Evolutionary conservation across 2,113 vertebrate genomes (phyloP), one percentile per base, ranked within the genome.

Genomic region (Protomyctophum bolini): DNA sequence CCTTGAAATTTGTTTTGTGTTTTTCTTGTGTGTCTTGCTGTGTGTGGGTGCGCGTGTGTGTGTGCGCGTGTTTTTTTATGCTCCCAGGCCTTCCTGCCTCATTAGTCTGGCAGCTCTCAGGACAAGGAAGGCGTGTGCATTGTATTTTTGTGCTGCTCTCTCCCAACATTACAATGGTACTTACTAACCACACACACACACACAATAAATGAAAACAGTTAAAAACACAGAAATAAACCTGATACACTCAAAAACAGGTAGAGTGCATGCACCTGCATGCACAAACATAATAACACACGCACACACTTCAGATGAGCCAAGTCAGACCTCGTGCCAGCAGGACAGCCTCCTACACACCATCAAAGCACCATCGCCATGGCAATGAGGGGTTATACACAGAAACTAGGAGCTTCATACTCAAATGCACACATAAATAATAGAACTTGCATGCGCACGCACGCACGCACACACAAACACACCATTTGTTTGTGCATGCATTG

Each of bases 81-180:
- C 66, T 52, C 21, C 11, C 3, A 48, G 61, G 45, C 6, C 15
- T 74, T 62, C 46, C 66, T 10, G n/a, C 15, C 58, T 77, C 71
- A 59, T 77, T 73, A 63, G 15, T 60, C 55, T 65, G 52, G 48
- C 15, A 54, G 51, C 14, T 66, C 14, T 66, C 50, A 69, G 21
- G 66, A 66, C 63, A 11, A 9, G 10, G 50, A 72, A 64, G 11
- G 11, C 48, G 15, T 28, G 51, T 7, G 60, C 59, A 58, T 9
- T 3, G 1, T 48, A 41, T 4, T 21, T 21, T 21, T 41, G 57
- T 54, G 33, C 15, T 55, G 54, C 21, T 48, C 50, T 62, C 14
- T 48, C 21, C 21, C 33, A 65, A 64, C 48, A 46, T 41, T 41
- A 41, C 33, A 6, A 41, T 41, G 33, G 33, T 41, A 41, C 33